Percentiles rank a stretch among this genome's conserved stretches.
Evolutionary conservation across 2,797 vertebrate species (phyloP).

Genomic region (Coregonus suidteri): DNA sequence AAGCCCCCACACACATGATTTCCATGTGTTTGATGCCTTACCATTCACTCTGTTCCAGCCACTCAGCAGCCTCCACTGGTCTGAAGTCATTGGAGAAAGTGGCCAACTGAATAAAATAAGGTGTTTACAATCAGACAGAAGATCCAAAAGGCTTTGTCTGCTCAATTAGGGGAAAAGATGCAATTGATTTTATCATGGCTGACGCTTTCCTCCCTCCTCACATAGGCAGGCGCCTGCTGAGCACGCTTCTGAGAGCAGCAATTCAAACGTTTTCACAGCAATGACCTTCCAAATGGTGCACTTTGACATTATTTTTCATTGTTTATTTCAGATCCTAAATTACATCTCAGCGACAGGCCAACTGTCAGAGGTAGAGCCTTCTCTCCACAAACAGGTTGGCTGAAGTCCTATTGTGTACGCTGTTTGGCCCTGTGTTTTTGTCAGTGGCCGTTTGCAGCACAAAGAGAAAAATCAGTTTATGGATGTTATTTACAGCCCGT

Average conservation of each 20-base stretch:
- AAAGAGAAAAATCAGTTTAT: conserved; percentile 42
- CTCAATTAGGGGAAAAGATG: neutral
- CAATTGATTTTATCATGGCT: neutral
- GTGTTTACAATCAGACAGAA: neutral
- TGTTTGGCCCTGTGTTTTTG: conserved; percentile 25
- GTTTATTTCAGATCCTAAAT: neutral
- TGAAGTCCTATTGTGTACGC: neutral
- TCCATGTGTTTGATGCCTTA: neutral
- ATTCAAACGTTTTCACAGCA: neutral
- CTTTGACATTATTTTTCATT: neutral
- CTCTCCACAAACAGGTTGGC: conserved; percentile 11
- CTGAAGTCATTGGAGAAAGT: neutral
- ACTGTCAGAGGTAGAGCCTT: neutral
- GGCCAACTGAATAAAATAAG: neutral
- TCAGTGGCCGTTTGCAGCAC: conserved; percentile 27
- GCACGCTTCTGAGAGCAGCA: neutral
- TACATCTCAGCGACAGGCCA: neutral
- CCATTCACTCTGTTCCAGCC: too few species aligned
- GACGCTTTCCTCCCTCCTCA: neutral
- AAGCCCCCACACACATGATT: neutral
- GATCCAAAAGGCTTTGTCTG: neutral
- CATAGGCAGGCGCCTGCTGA: neutral
- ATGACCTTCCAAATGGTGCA: neutral
- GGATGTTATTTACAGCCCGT: conserved; percentile 26
- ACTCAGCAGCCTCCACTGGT: neutral